A percentile compares a stretch with the other conserved stretches of the same genome.
Conservation (phyloP, 2,888 invertebrate genomes). For the Eurytoma adleriae region DNA sequence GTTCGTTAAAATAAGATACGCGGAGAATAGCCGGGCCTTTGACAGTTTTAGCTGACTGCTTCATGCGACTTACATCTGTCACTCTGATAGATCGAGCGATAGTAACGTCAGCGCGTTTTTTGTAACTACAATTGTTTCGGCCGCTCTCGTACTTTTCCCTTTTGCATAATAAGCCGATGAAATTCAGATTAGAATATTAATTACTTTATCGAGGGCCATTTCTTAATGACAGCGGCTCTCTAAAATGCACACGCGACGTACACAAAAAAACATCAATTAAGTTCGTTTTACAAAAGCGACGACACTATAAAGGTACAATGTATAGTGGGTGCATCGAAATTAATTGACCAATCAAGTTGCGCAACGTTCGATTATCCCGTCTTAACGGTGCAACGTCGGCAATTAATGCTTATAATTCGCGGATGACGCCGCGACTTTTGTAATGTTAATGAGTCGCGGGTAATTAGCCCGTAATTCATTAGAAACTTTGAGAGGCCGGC, state of each 20-base stretch:
- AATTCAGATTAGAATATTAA: conserved; percentile 23
- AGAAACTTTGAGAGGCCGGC: conserved; percentile 11
- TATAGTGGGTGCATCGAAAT: too few relatives aligned
- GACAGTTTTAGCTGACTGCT: conserved; percentile 19
- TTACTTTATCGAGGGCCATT: not conserved
- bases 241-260: not conserved
- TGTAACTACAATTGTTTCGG: not conserved
- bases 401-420: conserved; percentile 34
- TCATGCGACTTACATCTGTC: conserved; percentile 43
- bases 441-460: conserved; percentile 28
- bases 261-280: too few relatives aligned
- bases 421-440: conserved; percentile 6
- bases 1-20: conserved; percentile 25
- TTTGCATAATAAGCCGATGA: conserved; percentile 17
- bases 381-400: not conserved
- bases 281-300: too few relatives aligned
- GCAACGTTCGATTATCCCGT: too few relatives aligned
- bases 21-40: conserved; percentile 9
- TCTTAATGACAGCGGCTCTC: not conserved
- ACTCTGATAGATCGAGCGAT: conserved; percentile 26
- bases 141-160: not conserved
- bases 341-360: too few relatives aligned
- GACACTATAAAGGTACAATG: too few relatives aligned
- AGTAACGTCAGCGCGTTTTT: not conserved
- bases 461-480: conserved; percentile 45